phyloP scores from a whole-genome alignment of 2,888 invertebrate genomes.

The Erebia palarica region DNA sequence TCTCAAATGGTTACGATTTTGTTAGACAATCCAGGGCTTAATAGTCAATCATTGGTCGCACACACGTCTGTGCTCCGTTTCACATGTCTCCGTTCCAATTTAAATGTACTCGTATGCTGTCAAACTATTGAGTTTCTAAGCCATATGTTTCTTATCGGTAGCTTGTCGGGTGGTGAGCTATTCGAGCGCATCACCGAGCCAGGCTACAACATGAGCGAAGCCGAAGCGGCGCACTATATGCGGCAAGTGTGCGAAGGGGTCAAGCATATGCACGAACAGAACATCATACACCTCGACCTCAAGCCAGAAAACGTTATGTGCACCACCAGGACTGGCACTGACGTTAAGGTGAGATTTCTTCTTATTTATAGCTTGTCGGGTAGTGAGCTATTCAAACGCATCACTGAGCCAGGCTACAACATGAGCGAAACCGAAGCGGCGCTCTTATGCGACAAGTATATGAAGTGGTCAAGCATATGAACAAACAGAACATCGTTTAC shows the following conservation, averaged over 20 bases:
- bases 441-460: slow-evolving; percentile 99
- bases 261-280: slow-evolving; percentile 99
- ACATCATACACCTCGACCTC: slow-evolving; percentile 98
- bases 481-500: slow-evolving; percentile 99
- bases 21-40: no score
- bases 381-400: slow-evolving; percentile 99
- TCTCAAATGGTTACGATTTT: no score
- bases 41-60: no score
- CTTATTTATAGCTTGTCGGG: slow-evolving; percentile 91
- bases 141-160: slow-evolving; percentile 54
- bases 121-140: not conserved
- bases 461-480: slow-evolving; percentile 99
- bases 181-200: slow-evolving; percentile 99
- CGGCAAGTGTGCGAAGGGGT: slow-evolving; percentile 98
- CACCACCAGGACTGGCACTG: slow-evolving; percentile 96
- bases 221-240: slow-evolving; percentile 99
- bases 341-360: slow-evolving; percentile 87
- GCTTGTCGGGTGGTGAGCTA: slow-evolving; percentile 98
- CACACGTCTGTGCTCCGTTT: no score
- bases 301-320: slow-evolving; percentile 99
- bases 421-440: slow-evolving; percentile 99
- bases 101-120: no score
- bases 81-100: no score
- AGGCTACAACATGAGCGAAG: slow-evolving; percentile 99
- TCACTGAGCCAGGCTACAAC: slow-evolving; percentile 98